Conservation (phyloP, 1,140 invertebrate genomes). For the Saccostrea cuccullata region DNA sequence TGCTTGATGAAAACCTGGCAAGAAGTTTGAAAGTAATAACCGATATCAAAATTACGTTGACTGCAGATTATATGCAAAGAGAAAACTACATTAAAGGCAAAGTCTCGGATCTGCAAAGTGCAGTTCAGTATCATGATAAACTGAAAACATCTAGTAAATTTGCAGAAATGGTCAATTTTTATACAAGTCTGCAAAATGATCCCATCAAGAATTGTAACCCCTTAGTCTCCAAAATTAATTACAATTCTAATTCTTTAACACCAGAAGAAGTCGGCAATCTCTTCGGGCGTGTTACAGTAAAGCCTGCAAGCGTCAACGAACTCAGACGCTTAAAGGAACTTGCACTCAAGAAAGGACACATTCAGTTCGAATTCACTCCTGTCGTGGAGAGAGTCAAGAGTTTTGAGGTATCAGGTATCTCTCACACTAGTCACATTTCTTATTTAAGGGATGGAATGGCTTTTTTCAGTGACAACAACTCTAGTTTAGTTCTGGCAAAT, state of each 20-base stretch:
- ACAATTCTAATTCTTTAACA: background rate
- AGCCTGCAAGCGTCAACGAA: background rate
- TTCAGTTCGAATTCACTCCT: background rate
- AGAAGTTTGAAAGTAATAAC: background rate
- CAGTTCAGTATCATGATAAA: background rate
- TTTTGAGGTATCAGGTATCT: background rate
- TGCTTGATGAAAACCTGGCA: background rate
- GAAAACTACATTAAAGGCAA: background rate
- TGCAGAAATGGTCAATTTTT: background rate
- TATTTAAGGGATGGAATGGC: background rate
- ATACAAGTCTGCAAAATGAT: background rate
- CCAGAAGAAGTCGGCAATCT: background rate
- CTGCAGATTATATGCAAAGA: background rate
- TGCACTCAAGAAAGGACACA: background rate
- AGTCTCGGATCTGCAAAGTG: background rate
- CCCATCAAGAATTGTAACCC: background rate
- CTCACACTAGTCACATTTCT: constrained; percentile 13
- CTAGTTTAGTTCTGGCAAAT: background rate
- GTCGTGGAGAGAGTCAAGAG: background rate
- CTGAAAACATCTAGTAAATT: background rate
- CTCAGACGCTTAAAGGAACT: background rate
- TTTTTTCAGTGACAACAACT: constrained; percentile 19
- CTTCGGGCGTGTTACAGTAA: background rate
- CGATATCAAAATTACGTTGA: background rate
- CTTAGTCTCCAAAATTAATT: background rate